Base-by-base conservation (phyloP, 2,797 vertebrate species). In the Tragopan temminckii region DNA sequence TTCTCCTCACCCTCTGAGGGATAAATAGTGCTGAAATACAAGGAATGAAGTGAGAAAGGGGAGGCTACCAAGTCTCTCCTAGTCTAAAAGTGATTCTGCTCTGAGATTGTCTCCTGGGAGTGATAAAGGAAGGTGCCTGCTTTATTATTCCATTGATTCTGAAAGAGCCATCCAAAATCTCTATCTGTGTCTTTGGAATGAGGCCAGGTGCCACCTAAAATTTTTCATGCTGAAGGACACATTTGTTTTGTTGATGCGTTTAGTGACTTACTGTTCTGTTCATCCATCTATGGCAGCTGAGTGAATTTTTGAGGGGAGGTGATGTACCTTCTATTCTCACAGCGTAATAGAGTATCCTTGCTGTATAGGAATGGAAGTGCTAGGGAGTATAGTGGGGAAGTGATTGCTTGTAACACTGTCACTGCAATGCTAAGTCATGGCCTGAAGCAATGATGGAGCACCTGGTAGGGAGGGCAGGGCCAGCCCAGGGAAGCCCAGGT, bases 181-280 rank as follows among this genome's bases (percentile, higher is more conserved):
- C 19, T 59, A 24, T 52, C 33, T 8, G 0, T n/a, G 68, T 74
- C 83, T 45, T 45, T 74, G 72, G 82, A 62, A 48, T 0, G 2
- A 55, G 69, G 61, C 72, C 88, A 27, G 38, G 46, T 46, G 43
- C 52, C 1, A 0, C 23, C 46, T 70, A 42, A 80, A 55, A 45
- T 70, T 78, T 48, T 17, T 2, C 57, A 36, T 40, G 6, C 57
- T 50, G 25, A 70, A 77, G 69, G 75, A 43, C 27, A 20, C 23
- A 27, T n/a, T 15, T 21, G 64, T 1, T 1, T 29, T 66, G 11
- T 21, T 19, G 12, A 21, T 84, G 23, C 4, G 0, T 67, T 57
- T 68, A 31, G 67, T 29, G 33, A 20, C 58, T 33, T 19, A 0
- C 17, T 55, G 57, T 33, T 67, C 8, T 70, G 69, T 45, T 17